Evolutionary conservation across 2,797 vertebrate genomes (phyloP).

Genomic region (Diglossa cyanea): DNA sequence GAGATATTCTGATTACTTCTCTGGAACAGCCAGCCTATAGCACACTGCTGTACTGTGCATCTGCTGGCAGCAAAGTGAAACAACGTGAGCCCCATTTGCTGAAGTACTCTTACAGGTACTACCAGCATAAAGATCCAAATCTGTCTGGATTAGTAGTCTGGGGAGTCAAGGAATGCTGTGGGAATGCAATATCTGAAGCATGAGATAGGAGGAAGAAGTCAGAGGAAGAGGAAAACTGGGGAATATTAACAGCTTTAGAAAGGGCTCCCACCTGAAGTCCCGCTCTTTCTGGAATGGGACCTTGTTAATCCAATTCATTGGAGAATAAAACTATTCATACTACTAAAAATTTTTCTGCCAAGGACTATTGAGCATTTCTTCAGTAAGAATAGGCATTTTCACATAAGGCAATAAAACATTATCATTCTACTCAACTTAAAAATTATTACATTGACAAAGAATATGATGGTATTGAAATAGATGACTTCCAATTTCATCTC

Average conservation of each 20-base stretch:
- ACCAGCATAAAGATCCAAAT: not conserved
- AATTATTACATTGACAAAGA: not conserved
- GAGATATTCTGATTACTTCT: not conserved
- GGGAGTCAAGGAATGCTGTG: not conserved
- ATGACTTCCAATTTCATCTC: not conserved
- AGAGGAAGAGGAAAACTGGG: not conserved
- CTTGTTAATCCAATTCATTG: not conserved
- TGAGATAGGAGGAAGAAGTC: not conserved
- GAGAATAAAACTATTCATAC: not conserved
- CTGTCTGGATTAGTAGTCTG: not conserved
- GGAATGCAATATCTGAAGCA: not conserved
- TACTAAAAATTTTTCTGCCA: not conserved
- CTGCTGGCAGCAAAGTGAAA: not conserved
- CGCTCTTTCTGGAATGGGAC: not conserved
- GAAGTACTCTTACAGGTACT: not conserved
- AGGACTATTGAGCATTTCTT: not conserved
- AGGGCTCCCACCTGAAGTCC: not conserved
- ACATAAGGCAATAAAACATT: not conserved
- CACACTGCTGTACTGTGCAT: accelerated
- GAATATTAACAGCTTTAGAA: not conserved
- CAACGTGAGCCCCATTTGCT: not conserved
- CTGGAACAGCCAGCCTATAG: not conserved
- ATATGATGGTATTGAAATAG: not conserved
- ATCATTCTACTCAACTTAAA: not conserved
- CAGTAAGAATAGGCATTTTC: not conserved